Evolutionary conservation across 2,797 vertebrate genomes (phyloP).

Genomic region (Trichosurus vulpecula): DNA sequence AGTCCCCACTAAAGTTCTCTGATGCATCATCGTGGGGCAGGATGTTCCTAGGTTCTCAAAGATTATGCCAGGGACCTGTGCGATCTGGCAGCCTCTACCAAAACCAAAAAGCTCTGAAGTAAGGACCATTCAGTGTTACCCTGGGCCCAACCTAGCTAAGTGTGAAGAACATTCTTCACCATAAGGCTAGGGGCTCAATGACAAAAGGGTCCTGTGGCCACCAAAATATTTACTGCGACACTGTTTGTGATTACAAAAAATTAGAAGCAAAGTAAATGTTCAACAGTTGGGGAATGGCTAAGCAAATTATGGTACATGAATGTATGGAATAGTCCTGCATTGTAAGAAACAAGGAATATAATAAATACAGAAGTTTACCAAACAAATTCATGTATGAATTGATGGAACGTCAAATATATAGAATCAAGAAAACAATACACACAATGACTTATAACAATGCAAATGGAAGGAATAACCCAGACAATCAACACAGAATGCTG

Average conservation of each 20-base stretch:
- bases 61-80: background rate
- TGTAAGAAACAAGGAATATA: background rate
- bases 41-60: background rate
- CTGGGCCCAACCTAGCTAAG: background rate
- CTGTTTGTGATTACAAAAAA: background rate
- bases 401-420: background rate
- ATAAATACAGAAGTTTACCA: background rate
- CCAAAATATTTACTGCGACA: background rate
- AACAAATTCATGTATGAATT: background rate
- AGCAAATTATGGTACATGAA: background rate
- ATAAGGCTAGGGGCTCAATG: background rate
- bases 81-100: background rate
- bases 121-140: background rate
- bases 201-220: background rate
- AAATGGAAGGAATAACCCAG: background rate
- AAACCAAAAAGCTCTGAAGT: background rate
- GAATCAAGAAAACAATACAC: background rate
- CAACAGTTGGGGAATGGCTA: background rate
- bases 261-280: background rate
- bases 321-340: background rate
- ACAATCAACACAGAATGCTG: background rate
- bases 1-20: background rate
- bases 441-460: background rate
- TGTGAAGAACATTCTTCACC: background rate
- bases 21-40: background rate